Percentiles rank a stretch among this genome's conserved stretches.
phyloP scores from a whole-genome alignment of 2,113 vertebrate genomes.

The Halichoerus grypus region DNA sequence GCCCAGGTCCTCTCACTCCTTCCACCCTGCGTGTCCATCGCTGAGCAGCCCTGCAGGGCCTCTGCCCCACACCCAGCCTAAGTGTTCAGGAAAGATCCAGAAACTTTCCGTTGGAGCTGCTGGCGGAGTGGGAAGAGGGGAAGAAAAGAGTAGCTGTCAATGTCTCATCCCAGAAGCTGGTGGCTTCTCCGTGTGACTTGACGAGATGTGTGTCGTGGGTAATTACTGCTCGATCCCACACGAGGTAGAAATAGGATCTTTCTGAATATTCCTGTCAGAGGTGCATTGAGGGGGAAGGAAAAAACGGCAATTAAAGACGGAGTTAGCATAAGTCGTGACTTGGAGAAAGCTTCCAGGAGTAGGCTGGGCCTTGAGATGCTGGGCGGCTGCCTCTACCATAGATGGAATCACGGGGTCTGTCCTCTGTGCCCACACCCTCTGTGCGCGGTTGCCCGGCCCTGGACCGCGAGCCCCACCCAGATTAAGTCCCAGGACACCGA shows the following conservation, averaged over 20 bases:
- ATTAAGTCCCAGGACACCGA: neutral
- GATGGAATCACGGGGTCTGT: rapidly evolving
- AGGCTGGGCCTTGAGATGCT: neutral
- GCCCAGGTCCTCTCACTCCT: rapidly evolving
- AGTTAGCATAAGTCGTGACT: neutral
- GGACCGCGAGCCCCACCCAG: no score
- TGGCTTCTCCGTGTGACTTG: neutral
- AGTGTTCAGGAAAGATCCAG: neutral
- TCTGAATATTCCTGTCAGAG: slow-evolving; percentile 34
- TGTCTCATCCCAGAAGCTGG: neutral
- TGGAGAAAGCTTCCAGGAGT: neutral
- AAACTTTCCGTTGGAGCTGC: neutral
- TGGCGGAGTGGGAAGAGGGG: no score
- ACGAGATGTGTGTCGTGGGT: neutral
- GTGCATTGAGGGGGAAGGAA: neutral
- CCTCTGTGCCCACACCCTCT: neutral
- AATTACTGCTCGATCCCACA: slow-evolving; percentile 8
- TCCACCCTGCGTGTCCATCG: neutral
- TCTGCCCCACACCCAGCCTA: neutral
- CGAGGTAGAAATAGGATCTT: neutral
- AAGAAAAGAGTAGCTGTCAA: neutral
- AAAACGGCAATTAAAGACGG: neutral
- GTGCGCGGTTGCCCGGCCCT: rapidly evolving
- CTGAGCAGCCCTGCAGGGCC: neutral
- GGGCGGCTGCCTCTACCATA: neutral